Percentiles rank a stretch among this genome's conserved stretches.
Conservation (phyloP, 2,797 vertebrate genomes). For the Bucorvus abyssinicus region DNA sequence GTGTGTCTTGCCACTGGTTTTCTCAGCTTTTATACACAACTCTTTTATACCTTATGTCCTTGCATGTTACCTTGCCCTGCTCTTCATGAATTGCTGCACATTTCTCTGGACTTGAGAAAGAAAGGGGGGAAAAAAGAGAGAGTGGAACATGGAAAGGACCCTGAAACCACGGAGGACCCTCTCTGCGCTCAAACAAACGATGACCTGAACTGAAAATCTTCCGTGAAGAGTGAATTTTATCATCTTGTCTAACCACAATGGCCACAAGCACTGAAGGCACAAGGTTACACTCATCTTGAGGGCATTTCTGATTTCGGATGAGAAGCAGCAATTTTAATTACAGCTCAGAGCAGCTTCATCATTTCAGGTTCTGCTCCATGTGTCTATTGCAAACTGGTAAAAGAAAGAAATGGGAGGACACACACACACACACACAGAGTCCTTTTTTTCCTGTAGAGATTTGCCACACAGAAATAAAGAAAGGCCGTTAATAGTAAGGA, state of each 20-base stretch:
- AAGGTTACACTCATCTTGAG: background rate
- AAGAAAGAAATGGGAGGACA: background rate
- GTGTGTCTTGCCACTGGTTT: conserved; percentile 9
- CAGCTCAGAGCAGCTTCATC: background rate
- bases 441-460: background rate
- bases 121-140: rapidly evolving
- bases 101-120: background rate
- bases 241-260: background rate
- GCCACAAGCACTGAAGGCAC: background rate
- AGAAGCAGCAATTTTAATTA: background rate
- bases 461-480: background rate
- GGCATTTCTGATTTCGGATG: background rate
- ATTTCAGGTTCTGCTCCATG: background rate
- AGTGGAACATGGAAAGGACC: background rate
- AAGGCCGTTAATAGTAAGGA: background rate
- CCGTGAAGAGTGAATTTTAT: background rate
- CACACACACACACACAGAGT: background rate
- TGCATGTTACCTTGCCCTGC: background rate
- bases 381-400: background rate
- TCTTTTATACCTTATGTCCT: background rate
- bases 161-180: background rate
- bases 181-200: background rate
- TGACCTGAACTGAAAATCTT: background rate
- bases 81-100: background rate
- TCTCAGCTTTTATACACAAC: background rate